Percentiles rank a stretch among this genome's conserved stretches.
These are phyloP conservation scores for Zaprionus bogoriensis DNA, from an alignment of 2,888 invertebrate species.

Conservation along the genomic window DNA sequence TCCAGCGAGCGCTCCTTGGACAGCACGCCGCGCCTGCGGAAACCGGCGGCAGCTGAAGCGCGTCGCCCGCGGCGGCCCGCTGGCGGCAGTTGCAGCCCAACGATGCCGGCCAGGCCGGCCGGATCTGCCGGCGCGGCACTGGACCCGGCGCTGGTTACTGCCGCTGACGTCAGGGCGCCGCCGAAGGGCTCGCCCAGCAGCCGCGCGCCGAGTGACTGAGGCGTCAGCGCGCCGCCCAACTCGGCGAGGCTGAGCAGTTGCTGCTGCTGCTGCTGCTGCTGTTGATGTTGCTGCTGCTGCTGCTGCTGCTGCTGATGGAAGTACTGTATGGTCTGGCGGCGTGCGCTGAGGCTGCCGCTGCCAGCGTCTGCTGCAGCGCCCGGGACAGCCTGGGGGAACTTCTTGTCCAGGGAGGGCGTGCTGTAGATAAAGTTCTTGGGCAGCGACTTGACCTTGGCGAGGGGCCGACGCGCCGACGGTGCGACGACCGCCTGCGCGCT, in stretches of 20 bases:
- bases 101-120: no score
- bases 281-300: slow-evolving; percentile 69
- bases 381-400: slow-evolving; percentile 61
- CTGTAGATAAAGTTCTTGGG: slow-evolving; percentile 94
- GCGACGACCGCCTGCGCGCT: slow-evolving; percentile 83
- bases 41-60: slow-evolving; percentile 79
- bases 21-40: slow-evolving; percentile 80
- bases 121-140: slow-evolving; percentile 18
- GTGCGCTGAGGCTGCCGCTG: slow-evolving; percentile 47
- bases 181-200: slow-evolving; percentile 82
- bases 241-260: slow-evolving; percentile 70
- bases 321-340: slow-evolving; percentile 83
- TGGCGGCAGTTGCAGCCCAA: slow-evolving; percentile 74
- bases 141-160: no score
- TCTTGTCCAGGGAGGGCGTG: slow-evolving; percentile 85
- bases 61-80: slow-evolving; percentile 79
- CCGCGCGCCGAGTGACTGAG: slow-evolving; percentile 65
- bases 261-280: not conserved
- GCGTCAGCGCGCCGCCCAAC: slow-evolving; percentile 82
- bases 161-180: slow-evolving; percentile 76
- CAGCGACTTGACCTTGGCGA: slow-evolving; percentile 88
- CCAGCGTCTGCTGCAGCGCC: not conserved
- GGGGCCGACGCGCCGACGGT: slow-evolving; percentile 85
- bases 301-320: slow-evolving; percentile 75
- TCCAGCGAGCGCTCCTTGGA: slow-evolving; percentile 83